A percentile compares a stretch with the other conserved stretches of the same genome.
Conservation (phyloP, 2,888 invertebrate genomes). For the Zele albiditarsus region DNA sequence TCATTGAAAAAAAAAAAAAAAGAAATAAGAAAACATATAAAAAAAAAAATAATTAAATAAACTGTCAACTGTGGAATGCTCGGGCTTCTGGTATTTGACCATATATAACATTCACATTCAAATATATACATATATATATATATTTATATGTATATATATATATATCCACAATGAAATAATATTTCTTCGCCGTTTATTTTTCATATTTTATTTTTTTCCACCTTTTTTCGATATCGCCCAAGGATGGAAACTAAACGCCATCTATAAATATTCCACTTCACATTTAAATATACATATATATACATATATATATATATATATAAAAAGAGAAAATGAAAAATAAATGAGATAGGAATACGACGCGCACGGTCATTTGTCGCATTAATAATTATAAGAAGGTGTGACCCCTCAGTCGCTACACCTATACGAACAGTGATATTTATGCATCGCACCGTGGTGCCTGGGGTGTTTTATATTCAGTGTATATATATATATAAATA, state of each 20-base stretch:
- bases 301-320: conserved; percentile 1
- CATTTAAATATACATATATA: background rate
- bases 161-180: background rate
- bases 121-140: conserved; percentile 21
- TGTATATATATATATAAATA: background rate
- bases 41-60: conserved; percentile 24
- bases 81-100: conserved; percentile 43
- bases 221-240: background rate
- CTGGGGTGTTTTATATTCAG: conserved; percentile 48
- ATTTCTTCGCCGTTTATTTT: background rate
- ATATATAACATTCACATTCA: conserved; percentile 15
- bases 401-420: conserved; percentile 66
- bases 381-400: conserved; percentile 72
- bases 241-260: conserved; percentile 34
- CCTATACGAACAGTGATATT: conserved; percentile 64
- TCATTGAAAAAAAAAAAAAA: conserved; percentile 20
- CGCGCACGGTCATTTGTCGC: conserved; percentile 69
- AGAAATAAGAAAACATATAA: background rate
- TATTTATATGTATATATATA: conserved; percentile 9
- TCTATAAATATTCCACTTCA: conserved; percentile 30
- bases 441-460: conserved; percentile 63
- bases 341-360: conserved; percentile 19
- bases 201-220: background rate
- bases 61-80: conserved; percentile 37
- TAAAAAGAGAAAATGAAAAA: conserved; percentile 8